Percentiles rank a stretch among this genome's conserved stretches.
phyloP scores from a whole-genome alignment of 2,113 vertebrate genomes.

The Osmerus eperlanus region DNA sequence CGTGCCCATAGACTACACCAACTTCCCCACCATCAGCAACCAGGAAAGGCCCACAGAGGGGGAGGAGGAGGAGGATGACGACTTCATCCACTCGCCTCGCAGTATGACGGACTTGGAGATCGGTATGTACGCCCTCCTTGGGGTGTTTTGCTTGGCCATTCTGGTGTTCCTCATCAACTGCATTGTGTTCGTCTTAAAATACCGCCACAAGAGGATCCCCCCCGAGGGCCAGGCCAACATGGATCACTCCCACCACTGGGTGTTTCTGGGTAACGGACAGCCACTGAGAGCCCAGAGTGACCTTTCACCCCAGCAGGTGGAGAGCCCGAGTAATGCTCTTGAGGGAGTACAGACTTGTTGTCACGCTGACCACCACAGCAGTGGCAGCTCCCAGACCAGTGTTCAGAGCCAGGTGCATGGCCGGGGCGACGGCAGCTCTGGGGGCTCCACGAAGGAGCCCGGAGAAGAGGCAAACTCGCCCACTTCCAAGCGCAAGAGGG shows the following conservation, averaged over 20 bases:
- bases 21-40: constrained; percentile 84
- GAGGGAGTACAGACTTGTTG: constrained; percentile 90
- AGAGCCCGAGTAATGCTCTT: constrained; percentile 81
- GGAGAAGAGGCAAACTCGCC: constrained; percentile 92
- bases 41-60: constrained; percentile 67
- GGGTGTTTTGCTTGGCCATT: constrained; percentile 96
- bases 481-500: constrained; percentile 95
- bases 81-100: constrained; percentile 82
- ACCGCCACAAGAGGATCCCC: constrained; percentile 92
- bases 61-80: constrained; percentile 65
- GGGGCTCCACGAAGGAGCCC: constrained; percentile 87
- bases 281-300: constrained; percentile 87
- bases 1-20: constrained; percentile 77
- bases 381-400: constrained; percentile 94
- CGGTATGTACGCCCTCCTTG: constrained; percentile 95
- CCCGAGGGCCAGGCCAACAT: constrained; percentile 96
- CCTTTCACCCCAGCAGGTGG: constrained; percentile 84
- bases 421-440: constrained; percentile 89
- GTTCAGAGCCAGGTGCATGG: constrained; percentile 96
- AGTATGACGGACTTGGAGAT: constrained; percentile 96
- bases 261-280: constrained; percentile 94
- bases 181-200: constrained; percentile 95
- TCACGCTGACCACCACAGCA: constrained; percentile 92
- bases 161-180: constrained; percentile 99
- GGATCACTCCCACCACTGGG: constrained; percentile 99